These are phyloP conservation scores for Acrobasis repandana DNA, from an alignment of 2,888 invertebrate species.

Conservation along the genomic window DNA sequence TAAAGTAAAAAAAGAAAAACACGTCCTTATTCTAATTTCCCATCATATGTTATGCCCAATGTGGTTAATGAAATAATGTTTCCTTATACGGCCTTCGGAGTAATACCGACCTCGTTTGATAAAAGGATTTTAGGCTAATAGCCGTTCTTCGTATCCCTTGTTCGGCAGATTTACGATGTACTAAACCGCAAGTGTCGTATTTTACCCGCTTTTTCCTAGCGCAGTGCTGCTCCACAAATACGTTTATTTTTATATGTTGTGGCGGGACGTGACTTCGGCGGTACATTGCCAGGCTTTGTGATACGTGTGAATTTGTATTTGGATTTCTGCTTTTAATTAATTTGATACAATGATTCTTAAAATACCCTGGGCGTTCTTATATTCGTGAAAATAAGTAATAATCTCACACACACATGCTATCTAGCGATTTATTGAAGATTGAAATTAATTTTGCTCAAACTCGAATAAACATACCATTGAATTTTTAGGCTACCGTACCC, in stretches of 20 bases:
- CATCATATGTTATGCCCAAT: neutral
- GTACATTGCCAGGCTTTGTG: neutral
- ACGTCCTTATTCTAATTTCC: neutral
- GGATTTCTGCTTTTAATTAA: too few species aligned
- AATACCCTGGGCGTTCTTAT: too few species aligned
- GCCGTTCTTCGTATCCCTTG: conserved; percentile 48
- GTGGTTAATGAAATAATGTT: conserved; percentile 24
- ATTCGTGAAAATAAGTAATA: too few species aligned
- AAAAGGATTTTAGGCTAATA: conserved; percentile 50
- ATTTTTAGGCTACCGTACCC: too few species aligned
- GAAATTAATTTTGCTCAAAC: too few species aligned
- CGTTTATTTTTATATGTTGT: neutral
- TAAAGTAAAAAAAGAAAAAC: neutral
- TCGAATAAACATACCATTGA: too few species aligned
- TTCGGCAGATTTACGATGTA: conserved; percentile 62
- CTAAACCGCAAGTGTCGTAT: conserved; percentile 57
- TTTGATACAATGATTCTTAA: too few species aligned
- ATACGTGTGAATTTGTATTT: neutral
- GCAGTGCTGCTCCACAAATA: neutral
- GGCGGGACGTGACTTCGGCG: neutral
- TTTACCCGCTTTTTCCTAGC: conserved; percentile 40
- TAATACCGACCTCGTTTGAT: conserved; percentile 36
- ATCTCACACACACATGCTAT: too few species aligned
- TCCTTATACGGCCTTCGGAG: conserved; percentile 28
- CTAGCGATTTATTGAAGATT: too few species aligned